Base-by-base conservation (phyloP, 2,888 invertebrate genomes). In the Drosophila anomelani region DNA sequence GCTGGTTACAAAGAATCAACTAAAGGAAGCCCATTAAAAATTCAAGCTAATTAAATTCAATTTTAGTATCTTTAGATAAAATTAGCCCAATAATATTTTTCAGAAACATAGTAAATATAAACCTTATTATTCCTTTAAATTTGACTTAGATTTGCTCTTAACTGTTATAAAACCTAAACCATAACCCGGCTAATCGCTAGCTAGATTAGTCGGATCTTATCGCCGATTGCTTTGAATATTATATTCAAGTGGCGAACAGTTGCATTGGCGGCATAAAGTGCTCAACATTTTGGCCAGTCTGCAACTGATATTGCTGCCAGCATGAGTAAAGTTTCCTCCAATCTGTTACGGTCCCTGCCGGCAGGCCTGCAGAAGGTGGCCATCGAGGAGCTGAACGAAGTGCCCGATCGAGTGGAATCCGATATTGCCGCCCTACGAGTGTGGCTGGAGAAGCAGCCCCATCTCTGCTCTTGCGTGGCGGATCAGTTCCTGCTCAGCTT, bases 401-500 rank as follows among this genome's bases (percentile, higher is more conserved):
- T 92, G 71, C 93, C 94, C 0, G 78, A 83, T 17, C 85, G 89
- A 0, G 59, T 92, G 6, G 56, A 70, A 0, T 92, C 90, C 2
- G 90, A 93, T 41, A 91, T 93, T 15, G 86, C 88, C 6, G 80
- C 92, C 38, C 90, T 94, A 10, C 91, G 92, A 43, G 91, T 92
- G 38, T 94, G 94, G 94, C 85, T 94, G 13, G 81, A 90, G 6
- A 93, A 93, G 78, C 94, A 94, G 75, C 93, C 93, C 0, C 94
- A 94, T 85, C 85, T 94, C n/a, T 85, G 79, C 66, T 85, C 90
- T 56, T 86, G 92, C 57, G 90, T 86, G 0, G 83, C 91, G 32
- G 93, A 94, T 79, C 94, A 94, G 79, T 93, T 93, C 86, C 79
- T 94, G 15, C 72, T 94, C 26, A 90, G 93, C 2, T 94, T 94